Percentiles rank a stretch among this genome's conserved stretches.
Conservation (phyloP, 2,888 invertebrate species). For the Ryuthela nishihirai region DNA sequence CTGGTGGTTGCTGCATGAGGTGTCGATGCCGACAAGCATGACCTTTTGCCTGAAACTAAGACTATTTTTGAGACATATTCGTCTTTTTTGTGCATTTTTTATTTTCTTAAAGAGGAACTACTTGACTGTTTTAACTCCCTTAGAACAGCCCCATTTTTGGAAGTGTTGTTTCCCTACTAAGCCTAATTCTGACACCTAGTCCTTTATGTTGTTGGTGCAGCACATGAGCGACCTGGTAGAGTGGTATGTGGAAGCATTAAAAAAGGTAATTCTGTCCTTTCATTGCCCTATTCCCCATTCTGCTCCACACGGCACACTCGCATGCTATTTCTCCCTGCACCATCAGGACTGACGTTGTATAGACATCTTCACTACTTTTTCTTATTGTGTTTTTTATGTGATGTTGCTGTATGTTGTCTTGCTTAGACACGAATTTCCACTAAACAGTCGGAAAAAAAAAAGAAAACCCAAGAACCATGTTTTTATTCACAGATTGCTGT, state of each 20-base stretch:
- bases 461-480: too few species aligned
- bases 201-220: conserved; percentile 41
- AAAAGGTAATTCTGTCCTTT: conserved; percentile 39
- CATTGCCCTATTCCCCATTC: conserved; percentile 15
- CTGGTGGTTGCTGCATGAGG: background rate
- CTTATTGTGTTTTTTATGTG: too few species aligned
- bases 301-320: conserved; percentile 26
- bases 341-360: too few species aligned
- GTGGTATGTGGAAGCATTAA: conserved; percentile 41
- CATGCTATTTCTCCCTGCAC: conserved; percentile 18
- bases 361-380: too few species aligned
- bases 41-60: background rate
- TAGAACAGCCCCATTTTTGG: conserved; percentile 29
- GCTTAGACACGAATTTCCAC: too few species aligned
- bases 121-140: conserved; percentile 39
- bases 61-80: background rate
- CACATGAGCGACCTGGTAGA: conserved; percentile 42
- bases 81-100: conserved; percentile 27
- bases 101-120: conserved; percentile 33
- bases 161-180: conserved; percentile 36
- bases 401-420: too few species aligned
- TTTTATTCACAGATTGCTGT: too few species aligned
- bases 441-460: too few species aligned
- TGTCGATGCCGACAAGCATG: background rate
- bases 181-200: conserved; percentile 36